Percentiles rank a stretch among this genome's conserved stretches.
These are phyloP conservation scores for Noturus placidus DNA, from an alignment of 2,113 vertebrate species.

Conservation along the genomic window DNA sequence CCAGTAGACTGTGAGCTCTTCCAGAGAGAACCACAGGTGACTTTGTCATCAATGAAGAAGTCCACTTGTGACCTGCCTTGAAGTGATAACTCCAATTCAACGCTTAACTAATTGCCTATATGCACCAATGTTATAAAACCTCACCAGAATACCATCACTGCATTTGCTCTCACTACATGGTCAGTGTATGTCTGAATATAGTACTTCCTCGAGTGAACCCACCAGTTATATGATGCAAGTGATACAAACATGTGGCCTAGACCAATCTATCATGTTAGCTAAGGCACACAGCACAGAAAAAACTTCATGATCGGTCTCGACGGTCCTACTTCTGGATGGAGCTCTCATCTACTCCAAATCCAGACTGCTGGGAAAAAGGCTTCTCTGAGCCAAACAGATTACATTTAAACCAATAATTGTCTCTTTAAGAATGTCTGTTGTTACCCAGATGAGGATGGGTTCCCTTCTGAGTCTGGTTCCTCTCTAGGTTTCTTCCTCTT, in stretches of 20 bases:
- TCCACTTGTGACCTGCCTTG: background rate
- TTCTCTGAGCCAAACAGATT: too few relatives aligned
- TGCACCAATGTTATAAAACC: background rate
- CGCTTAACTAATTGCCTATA: background rate
- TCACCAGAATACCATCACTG: background rate
- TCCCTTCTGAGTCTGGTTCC: too few relatives aligned
- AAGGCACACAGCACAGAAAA: background rate
- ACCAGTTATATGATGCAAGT: background rate
- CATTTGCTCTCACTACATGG: background rate
- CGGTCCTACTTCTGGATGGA: too few relatives aligned
- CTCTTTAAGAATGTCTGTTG: too few relatives aligned
- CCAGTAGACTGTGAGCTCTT: background rate
- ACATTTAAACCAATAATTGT: too few relatives aligned
- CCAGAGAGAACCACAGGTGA: background rate
- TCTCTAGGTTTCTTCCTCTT: too few relatives aligned
- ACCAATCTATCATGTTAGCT: background rate
- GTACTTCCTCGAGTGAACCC: background rate
- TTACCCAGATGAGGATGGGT: too few relatives aligned
- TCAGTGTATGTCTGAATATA: background rate
- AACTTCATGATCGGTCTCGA: too few relatives aligned
- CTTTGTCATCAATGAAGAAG: background rate
- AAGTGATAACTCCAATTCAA: background rate
- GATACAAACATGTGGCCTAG: background rate
- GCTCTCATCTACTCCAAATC: too few relatives aligned
- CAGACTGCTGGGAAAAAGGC: too few relatives aligned